Base-by-base conservation (phyloP, 2,797 vertebrate genomes). In the Spinus olivaceus region DNA sequence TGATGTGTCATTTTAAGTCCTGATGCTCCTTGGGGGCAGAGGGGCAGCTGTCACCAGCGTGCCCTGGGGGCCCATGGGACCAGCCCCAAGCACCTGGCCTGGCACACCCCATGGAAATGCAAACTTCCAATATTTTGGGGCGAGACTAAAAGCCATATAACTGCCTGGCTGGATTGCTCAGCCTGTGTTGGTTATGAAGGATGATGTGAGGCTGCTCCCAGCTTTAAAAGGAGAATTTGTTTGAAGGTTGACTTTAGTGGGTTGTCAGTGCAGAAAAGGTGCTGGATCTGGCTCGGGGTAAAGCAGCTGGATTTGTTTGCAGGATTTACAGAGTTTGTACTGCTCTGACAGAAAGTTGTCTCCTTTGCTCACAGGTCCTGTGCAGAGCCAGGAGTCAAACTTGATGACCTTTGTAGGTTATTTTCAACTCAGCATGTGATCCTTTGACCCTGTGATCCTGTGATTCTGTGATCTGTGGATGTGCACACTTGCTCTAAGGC, bases 1-100 rank as follows among this genome's bases (percentile, higher is more conserved):
- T 11, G 3, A 11, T 2, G 3, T 4, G 3, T 17, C 33, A 19
- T 0, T 12, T 78, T 13, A 50, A 42, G 19, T 14, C 30, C 50
- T 46, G 44, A 7, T 51, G 61, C 4, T 15, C 0, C 46, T 23
- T 4, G 22, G 59, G 0, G 4, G 61, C 32, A 81, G 37, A 12
- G 19, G 35, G 7, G 35, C 54, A 56, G 42, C 14, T 77, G 79
- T 41, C 51, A 18, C 32, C 60, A 27, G 41, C 0, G 0, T 1
- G 15, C 30, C 3, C 6, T 30, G 39, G 32, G 56, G 14, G 14
- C 59, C 69, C n/a, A 8, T 0, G 2, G 37, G 63, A n/a, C 30
- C 4, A 3, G 15, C 46, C 74, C 57, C 2, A 1, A 15, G 8
- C 10, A 3, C 12, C 54, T 79, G 0, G 0, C 9, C 67, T 59